Conservation (phyloP, 2,113 vertebrate species). For the Ictalurus punctatus region DNA sequence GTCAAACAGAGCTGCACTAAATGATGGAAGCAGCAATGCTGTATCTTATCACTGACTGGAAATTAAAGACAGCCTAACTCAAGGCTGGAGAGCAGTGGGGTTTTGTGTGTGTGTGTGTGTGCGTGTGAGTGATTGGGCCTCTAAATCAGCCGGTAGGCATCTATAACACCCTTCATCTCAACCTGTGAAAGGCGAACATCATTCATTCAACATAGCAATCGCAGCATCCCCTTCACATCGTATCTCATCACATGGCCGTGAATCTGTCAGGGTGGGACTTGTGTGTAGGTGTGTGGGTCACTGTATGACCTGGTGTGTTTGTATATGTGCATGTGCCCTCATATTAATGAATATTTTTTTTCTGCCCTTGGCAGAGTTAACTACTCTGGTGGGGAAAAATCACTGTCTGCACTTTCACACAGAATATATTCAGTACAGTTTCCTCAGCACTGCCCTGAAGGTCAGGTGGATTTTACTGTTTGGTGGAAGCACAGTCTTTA, state of each 20-base stretch:
- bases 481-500: background rate
- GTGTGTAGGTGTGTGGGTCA: background rate
- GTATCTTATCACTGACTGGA: conserved; percentile 32
- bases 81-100: background rate
- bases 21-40: conserved; percentile 20
- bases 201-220: conserved; percentile 47
- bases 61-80: conserved; percentile 36
- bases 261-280: background rate
- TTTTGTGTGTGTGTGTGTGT: background rate
- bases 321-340: background rate
- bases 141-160: conserved; percentile 49
- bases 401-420: background rate
- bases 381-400: no score
- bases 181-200: conserved; percentile 31
- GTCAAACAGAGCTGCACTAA: background rate
- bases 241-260: conserved; percentile 36
- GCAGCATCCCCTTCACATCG: conserved; percentile 29
- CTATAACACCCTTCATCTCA: conserved; percentile 29
- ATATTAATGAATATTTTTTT: background rate
- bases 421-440: background rate
- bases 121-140: conserved; percentile 25
- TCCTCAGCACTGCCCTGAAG: background rate
- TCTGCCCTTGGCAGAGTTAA: conserved; percentile 18
- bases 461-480: background rate
- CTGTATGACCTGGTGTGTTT: background rate